Evolutionary conservation across 2,113 vertebrate genomes (phyloP).

Genomic region (Tenebrosternarchus preto): DNA sequence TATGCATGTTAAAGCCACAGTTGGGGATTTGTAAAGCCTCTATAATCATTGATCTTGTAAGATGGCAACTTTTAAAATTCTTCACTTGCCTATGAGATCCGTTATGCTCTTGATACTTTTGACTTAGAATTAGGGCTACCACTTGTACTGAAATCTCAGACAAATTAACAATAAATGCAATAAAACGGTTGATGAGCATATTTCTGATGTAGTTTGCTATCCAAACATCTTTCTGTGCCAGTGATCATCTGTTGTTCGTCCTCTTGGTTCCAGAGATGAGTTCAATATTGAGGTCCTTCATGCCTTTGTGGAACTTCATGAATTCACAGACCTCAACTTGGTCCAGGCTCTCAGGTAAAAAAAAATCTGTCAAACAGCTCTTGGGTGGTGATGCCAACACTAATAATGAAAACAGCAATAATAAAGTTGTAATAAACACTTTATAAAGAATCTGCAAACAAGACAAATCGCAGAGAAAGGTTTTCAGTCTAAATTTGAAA

Average conservation of each 20-base stretch:
- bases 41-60: too few relatives aligned
- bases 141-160: too few relatives aligned
- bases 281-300: conserved; percentile 95
- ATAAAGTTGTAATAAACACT: not conserved
- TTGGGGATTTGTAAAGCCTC: too few relatives aligned
- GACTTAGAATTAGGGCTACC: not conserved
- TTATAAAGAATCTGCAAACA: not conserved
- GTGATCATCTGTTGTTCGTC: not conserved
- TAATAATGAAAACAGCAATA: not conserved
- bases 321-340: conserved; percentile 95
- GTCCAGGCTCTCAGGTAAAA: conserved; percentile 79
- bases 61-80: too few relatives aligned
- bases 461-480: too few relatives aligned
- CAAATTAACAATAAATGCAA: too few relatives aligned
- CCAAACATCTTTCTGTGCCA: not conserved
- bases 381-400: not conserved
- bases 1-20: not conserved
- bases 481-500: too few relatives aligned
- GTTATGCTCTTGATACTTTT: not conserved
- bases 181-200: not conserved
- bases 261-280: conserved; percentile 80
- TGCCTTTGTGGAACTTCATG: conserved; percentile 92
- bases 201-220: not conserved
- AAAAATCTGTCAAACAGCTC: conserved; percentile 2
- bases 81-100: not conserved